A percentile compares a stretch with the other conserved stretches of the same genome.
These are phyloP conservation scores for Cirrhinus molitorella DNA, from an alignment of 2,797 vertebrate genomes.

Conservation along the genomic window DNA sequence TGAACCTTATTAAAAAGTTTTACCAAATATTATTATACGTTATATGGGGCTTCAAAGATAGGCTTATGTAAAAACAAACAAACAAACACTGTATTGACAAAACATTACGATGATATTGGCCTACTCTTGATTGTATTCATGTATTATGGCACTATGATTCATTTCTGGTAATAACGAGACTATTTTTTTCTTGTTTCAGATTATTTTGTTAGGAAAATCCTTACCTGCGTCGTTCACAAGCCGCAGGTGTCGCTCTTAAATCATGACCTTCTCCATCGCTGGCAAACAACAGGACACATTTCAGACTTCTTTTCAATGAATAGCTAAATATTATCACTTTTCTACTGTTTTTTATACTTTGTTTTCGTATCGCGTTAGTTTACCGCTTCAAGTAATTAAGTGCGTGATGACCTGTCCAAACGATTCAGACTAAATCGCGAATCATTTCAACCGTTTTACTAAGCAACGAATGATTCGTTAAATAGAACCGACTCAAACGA, in stretches of 20 bases:
- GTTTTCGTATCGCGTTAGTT: neutral
- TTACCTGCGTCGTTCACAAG: neutral
- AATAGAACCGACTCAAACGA: neutral
- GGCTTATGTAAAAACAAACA: neutral
- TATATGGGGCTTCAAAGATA: neutral
- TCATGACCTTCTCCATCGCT: neutral
- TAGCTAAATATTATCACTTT: neutral
- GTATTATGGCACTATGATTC: neutral
- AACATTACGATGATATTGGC: neutral
- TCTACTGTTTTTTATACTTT: neutral
- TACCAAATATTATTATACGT: neutral
- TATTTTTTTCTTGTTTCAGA: neutral
- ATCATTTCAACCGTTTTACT: neutral
- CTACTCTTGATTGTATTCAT: neutral
- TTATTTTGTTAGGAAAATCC: neutral
- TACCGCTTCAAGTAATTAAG: neutral
- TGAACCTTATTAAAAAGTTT: no score
- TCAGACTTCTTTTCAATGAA: neutral
- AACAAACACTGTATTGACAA: neutral
- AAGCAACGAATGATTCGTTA: neutral
- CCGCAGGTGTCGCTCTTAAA: neutral
- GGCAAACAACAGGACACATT: neutral
- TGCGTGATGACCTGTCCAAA: neutral
- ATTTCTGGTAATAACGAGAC: neutral
- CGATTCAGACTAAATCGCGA: neutral